phyloP scores from a whole-genome alignment of 2,888 invertebrate genomes.

The Ariolimax columbianus region DNA sequence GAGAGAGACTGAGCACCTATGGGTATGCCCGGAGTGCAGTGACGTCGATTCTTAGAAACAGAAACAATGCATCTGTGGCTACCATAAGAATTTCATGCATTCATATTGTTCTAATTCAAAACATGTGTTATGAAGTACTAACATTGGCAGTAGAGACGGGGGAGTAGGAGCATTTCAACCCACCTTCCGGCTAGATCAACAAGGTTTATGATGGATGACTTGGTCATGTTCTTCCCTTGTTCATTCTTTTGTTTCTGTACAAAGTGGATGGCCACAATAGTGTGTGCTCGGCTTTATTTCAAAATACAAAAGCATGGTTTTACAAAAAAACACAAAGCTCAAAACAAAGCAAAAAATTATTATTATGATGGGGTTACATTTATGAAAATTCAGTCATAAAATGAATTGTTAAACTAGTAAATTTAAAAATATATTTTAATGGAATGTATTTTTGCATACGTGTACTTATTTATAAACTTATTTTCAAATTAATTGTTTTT shows the following conservation, averaged over 20 bases:
- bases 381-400: no score
- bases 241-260: slow-evolving; percentile 74
- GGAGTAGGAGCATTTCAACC: background rate
- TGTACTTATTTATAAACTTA: no score
- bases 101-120: background rate
- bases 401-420: no score
- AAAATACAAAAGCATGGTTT: background rate
- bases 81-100: background rate
- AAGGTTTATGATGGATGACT: slow-evolving; percentile 74
- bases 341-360: no score
- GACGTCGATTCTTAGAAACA: no score
- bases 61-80: no score
- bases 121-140: background rate
- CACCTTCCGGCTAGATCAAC: slow-evolving; percentile 78
- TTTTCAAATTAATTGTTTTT: no score
- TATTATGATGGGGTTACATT: no score
- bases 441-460: no score
- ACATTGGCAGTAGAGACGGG: background rate
- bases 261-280: slow-evolving; percentile 75
- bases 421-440: no score
- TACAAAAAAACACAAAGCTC: background rate
- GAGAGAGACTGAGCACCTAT: no score
- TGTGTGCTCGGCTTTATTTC: slow-evolving; percentile 74
- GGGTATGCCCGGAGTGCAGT: no score
- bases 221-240: slow-evolving; percentile 75